phyloP scores from a whole-genome alignment of 2,797 vertebrate species.

The Rhabdomys pumilio region DNA sequence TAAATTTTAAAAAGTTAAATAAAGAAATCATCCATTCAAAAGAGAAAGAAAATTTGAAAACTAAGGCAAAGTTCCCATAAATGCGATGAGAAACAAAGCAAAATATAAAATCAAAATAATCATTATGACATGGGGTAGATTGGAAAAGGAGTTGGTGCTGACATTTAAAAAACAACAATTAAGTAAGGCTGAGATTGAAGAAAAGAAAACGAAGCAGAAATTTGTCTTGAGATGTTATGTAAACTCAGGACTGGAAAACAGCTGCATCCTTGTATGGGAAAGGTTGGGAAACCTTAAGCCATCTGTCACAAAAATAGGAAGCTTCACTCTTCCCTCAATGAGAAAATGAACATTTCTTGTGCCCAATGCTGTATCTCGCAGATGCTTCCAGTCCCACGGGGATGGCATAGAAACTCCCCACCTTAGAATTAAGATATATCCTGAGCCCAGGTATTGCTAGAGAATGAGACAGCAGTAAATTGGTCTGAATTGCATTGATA shows the following conservation, averaged over 20 bases:
- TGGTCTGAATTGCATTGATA: not conserved
- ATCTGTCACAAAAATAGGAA: not conserved
- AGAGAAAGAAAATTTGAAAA: not conserved
- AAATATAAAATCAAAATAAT: conserved; percentile 45
- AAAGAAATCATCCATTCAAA: not conserved
- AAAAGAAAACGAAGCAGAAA: not conserved
- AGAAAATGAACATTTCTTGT: conserved; percentile 12
- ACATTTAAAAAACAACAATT: not conserved
- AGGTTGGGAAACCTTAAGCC: not conserved
- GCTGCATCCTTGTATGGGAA: not conserved
- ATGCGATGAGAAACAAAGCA: not conserved
- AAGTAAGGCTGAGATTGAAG: not conserved
- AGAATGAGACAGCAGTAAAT: not conserved
- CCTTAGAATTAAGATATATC: conserved; percentile 20
- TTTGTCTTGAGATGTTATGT: not conserved
- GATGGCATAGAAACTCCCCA: conserved; percentile 1
- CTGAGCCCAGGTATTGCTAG: conserved; percentile 14
- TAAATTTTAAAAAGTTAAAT: not conserved
- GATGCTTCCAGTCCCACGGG: not conserved
- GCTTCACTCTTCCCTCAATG: not conserved
- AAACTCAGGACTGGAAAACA: not conserved
- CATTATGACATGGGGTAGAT: not conserved
- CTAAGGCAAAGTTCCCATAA: not conserved
- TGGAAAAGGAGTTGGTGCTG: not conserved
- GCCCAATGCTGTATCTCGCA: not conserved